A percentile compares a stretch with the other conserved stretches of the same genome.
phyloP scores from a whole-genome alignment of 2,797 vertebrate species.

The Lacerta bilineata region DNA sequence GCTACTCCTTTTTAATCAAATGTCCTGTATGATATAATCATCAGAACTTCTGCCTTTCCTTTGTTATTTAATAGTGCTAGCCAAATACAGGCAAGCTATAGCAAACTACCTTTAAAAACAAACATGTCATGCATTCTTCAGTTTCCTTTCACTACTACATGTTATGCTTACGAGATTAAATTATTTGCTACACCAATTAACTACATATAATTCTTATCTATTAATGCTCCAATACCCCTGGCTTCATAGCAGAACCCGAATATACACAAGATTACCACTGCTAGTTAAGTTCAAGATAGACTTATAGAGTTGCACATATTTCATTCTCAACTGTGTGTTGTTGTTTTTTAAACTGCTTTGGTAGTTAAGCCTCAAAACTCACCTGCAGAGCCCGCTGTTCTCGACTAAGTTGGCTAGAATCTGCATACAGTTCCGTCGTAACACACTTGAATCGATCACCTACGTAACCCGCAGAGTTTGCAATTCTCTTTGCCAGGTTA shows the following conservation, averaged over 20 bases:
- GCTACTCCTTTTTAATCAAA: conserved; percentile 70
- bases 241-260: conserved; percentile 52
- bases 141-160: conserved; percentile 67
- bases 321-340: conserved; percentile 64
- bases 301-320: conserved; percentile 30
- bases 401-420: conserved; percentile 97
- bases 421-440: conserved; percentile 96
- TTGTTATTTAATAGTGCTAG: conserved; percentile 68
- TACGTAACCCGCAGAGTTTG: conserved; percentile 97
- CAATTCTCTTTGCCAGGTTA: conserved; percentile 95
- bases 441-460: conserved; percentile 98
- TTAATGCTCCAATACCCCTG: conserved; percentile 50
- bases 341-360: conserved; percentile 47
- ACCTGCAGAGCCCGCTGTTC: conserved; percentile 98
- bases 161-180: conserved; percentile 56
- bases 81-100: conserved; percentile 68
- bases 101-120: conserved; percentile 64
- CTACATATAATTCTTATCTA: conserved; percentile 52
- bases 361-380: conserved; percentile 78
- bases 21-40: conserved; percentile 69
- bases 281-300: conserved; percentile 17
- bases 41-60: conserved; percentile 64
- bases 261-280: conserved; percentile 55
- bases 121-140: conserved; percentile 75
- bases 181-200: conserved; percentile 68